Conservation (phyloP, 1,140 invertebrate species). For the Plodia interpunctella region DNA sequence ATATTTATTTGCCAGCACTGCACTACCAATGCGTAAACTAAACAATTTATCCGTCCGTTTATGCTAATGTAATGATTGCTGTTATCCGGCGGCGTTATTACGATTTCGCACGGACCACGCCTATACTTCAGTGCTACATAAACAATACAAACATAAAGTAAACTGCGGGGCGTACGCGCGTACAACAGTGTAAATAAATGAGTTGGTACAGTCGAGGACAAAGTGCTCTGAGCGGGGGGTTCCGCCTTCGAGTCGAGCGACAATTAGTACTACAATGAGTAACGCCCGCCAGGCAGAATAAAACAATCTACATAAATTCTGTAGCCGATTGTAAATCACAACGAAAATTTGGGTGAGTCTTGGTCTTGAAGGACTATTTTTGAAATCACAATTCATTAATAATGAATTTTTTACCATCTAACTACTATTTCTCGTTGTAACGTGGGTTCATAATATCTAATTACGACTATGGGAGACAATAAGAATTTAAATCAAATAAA, state of each 20-base stretch:
- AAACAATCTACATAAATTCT: constrained; percentile 32
- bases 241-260: constrained; percentile 43
- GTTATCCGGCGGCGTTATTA: background rate
- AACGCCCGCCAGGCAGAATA: constrained; percentile 41
- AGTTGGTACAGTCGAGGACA: constrained; percentile 39
- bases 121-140: constrained; percentile 26
- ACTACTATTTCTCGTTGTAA: too few species aligned
- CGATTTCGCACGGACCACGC: constrained; percentile 2
- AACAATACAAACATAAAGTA: constrained; percentile 40
- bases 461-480: too few species aligned
- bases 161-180: constrained; percentile 26
- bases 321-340: constrained; percentile 8
- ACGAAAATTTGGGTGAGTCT: background rate
- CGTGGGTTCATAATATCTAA: too few species aligned
- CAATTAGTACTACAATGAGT: constrained; percentile 55
- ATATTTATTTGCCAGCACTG: background rate
- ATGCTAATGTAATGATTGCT: constrained; percentile 6
- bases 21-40: background rate
- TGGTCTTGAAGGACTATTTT: too few species aligned
- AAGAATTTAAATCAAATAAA: too few species aligned
- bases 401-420: too few species aligned
- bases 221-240: constrained; percentile 37
- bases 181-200: constrained; percentile 24
- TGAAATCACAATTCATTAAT: too few species aligned
- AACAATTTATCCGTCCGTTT: constrained; percentile 2